Base-by-base conservation (phyloP, 2,113 vertebrate genomes). In the Danionella cerebrum region DNA sequence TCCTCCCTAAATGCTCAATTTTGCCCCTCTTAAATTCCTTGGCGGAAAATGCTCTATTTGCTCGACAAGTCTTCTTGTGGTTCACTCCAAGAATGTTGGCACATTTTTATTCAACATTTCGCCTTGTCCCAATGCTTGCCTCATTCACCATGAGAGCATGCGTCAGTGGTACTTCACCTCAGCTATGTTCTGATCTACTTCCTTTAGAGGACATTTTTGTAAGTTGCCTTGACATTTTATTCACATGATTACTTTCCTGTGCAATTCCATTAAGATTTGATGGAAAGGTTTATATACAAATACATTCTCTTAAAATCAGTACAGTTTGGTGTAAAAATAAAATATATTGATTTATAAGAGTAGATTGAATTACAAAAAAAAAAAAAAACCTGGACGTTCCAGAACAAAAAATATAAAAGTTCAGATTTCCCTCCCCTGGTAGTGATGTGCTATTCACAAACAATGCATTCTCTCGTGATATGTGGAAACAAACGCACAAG, bases 71-170 rank as follows among this genome's bases (percentile, higher is more conserved):
- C 41, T 27, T 63, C 35, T 50, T 59, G 60, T 54, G 59, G 42
- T 65, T 25, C 33, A 47, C 14, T 36, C 55, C 19, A 53, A 59
- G 71, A 72, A 67, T 62, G 65, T 62, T 62, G 57, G 65, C 64
- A 67, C 9, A 21, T 62, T 55, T 9, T 51, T 41, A 27, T 38
- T 51, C 70, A 60, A 41, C 14, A 25, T 22, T 60, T 35, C 14
- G 3, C 3, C 19, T 58, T 2, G 13, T 16, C 19, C 31, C 3
- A 14, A n/a, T 29, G n/a, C 25, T 11, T 24, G 12, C 58, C 35
- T 22, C 35, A 2, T 6, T 53, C 68, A 35, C 14, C 24, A 29
- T 22, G 45, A 42, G 2, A 39, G 16, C 29, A 24, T 39, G 31
- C 19, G 47, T 52, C 39, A 33, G 7, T 31, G 21, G 31, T 48